A percentile compares a stretch with the other conserved stretches of the same genome.
Conservation (phyloP, 2,797 vertebrate genomes). For the Siniperca scherzeri region DNA sequence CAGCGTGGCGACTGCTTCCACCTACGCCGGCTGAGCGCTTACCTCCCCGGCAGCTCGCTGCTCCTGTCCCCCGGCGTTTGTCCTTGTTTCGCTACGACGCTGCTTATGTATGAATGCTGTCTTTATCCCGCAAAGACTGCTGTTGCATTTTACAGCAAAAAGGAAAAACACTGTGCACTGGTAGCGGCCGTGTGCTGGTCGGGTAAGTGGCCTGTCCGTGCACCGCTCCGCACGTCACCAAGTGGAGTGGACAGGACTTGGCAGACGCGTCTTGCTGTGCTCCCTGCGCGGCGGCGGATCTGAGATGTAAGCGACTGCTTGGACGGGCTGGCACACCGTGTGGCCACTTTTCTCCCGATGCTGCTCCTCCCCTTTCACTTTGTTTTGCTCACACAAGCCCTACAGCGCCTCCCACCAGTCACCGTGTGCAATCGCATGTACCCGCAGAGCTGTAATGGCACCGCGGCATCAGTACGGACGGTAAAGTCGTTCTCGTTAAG, state of each 20-base stretch:
- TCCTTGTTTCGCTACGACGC: constrained; percentile 78
- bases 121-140: constrained; percentile 76
- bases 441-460: constrained; percentile 11
- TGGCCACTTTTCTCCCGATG: constrained; percentile 85
- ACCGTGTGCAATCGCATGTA: constrained; percentile 41
- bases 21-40: constrained; percentile 66
- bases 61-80: constrained; percentile 74
- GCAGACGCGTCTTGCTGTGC: constrained; percentile 63
- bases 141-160: constrained; percentile 74
- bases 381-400: constrained; percentile 63
- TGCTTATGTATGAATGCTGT: constrained; percentile 72
- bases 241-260: constrained; percentile 67
- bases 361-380: constrained; percentile 85
- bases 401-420: constrained; percentile 77
- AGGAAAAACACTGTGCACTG: constrained; percentile 47
- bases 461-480: neutral
- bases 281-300: constrained; percentile 61
- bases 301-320: constrained; percentile 76
- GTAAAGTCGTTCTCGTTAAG: neutral
- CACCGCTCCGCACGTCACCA: constrained; percentile 61
- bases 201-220: constrained; percentile 56
- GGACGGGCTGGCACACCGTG: constrained; percentile 80
- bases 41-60: constrained; percentile 80
- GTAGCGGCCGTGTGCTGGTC: constrained; percentile 41
- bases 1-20: constrained; percentile 41